Percentiles rank a stretch among this genome's conserved stretches.
Evolutionary conservation across 1,140 invertebrate genomes (phyloP).

Genomic region (Drosophila carrolli): DNA sequence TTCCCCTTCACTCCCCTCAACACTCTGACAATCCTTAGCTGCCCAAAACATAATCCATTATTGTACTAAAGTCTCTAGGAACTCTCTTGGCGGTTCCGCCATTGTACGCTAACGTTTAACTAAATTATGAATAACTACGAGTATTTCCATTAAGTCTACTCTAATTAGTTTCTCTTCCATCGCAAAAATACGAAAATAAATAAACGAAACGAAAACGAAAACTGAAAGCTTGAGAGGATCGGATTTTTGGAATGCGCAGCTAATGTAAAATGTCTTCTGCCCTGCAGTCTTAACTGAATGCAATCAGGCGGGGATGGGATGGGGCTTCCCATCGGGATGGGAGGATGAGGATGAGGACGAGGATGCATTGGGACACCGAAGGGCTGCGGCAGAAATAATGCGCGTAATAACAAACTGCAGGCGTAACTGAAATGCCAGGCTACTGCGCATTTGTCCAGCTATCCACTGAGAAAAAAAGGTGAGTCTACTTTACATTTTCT

Average conservation of each 20-base stretch:
- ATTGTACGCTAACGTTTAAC: slow-evolving; percentile 53
- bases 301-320: slow-evolving; percentile 51
- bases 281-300: slow-evolving; percentile 66
- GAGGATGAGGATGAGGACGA: not conserved
- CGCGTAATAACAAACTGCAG: slow-evolving; percentile 82
- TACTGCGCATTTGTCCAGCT: slow-evolving; percentile 77
- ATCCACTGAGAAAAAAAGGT: slow-evolving; percentile 20
- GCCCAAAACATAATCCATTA: slow-evolving; percentile 41
- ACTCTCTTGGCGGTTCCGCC: slow-evolving; percentile 36
- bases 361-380: slow-evolving; percentile 41
- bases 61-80: slow-evolving; percentile 37
- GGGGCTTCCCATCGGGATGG: not conserved
- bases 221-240: slow-evolving; percentile 21
- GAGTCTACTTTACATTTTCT: not conserved
- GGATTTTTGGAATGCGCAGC: slow-evolving; percentile 72
- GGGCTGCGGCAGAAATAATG: slow-evolving; percentile 75
- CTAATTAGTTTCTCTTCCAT: slow-evolving; percentile 69
- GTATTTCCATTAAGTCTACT: slow-evolving; percentile 66
- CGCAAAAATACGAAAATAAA: slow-evolving; percentile 57
- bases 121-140: slow-evolving; percentile 69
- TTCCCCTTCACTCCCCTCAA: slow-evolving; percentile 2
- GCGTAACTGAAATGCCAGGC: slow-evolving; percentile 82
- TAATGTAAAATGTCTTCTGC: slow-evolving; percentile 74
- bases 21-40: slow-evolving; percentile 73
- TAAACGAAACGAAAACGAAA: slow-evolving; percentile 59